Conservation (phyloP, 1,140 invertebrate genomes). For the Bemisia tabaci region DNA sequence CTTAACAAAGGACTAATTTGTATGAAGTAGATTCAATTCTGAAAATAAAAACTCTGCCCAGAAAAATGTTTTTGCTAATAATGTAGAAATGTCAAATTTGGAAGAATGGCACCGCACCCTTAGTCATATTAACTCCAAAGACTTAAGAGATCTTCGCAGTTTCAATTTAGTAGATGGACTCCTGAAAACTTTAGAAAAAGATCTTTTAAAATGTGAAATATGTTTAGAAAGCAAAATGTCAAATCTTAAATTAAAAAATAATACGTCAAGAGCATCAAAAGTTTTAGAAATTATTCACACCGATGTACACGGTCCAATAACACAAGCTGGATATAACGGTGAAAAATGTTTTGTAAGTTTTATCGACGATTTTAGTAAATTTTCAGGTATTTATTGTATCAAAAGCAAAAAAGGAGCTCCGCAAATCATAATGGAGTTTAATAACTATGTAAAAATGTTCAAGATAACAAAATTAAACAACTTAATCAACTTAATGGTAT, state of each 20-base stretch:
- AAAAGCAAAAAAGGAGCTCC: not conserved
- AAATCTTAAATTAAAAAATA: not conserved
- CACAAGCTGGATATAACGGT: not conserved
- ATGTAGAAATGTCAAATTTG: no score
- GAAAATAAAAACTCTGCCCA: no score
- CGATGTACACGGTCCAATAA: not conserved
- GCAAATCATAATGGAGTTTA: not conserved
- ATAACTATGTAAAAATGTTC: conserved; percentile 20
- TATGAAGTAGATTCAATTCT: no score
- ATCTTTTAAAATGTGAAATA: no score
- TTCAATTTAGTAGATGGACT: no score
- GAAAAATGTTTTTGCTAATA: no score
- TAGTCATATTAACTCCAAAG: no score
- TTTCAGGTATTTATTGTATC: not conserved
- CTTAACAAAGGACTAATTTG: no score
- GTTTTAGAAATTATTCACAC: not conserved
- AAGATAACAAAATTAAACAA: conserved; percentile 25
- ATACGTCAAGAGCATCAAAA: not conserved
- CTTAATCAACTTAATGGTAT: conserved; percentile 13
- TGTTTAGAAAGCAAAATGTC: not conserved
- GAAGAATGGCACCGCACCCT: no score
- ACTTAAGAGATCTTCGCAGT: no score
- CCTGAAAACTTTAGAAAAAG: no score
- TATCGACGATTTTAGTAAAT: not conserved
- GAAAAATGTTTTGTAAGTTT: not conserved